Base-by-base conservation (phyloP, 2,113 vertebrate species). In the Saimiri boliviensis region DNA sequence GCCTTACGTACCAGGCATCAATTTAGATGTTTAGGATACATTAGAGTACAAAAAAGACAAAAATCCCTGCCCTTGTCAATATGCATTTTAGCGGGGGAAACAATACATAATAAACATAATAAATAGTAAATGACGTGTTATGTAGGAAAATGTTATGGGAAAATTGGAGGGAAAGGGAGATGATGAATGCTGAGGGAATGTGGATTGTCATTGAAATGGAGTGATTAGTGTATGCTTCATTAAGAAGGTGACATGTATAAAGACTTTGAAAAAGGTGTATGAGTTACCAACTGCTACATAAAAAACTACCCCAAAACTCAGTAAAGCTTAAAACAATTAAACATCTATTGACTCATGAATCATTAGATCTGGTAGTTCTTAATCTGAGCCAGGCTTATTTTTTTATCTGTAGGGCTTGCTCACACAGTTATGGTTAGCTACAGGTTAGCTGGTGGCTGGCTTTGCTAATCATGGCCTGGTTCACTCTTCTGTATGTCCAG, bases 281-380 rank as follows among this genome's bases (percentile, higher is more conserved):
- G 40, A 79, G 3, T 90, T 95, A 49, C 73, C 63, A 94, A 45
- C 60, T 92, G 5, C 21, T 92, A 4, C 25, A 70, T 89, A 77
- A 60, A 45, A 97, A 74, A 60, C 54, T 66, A 27, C 37, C 32
- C 52, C 21, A n/a, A 82, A 92, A 83, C 45, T 96, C 56, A 86
- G 6, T 87, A 54, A n/a, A n/a, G 35, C 81, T 95, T 89, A 83
- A 86, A 77, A 86, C 45, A 91, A 21, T 90, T 91, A 81, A 94
- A 70, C 35, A 32, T 71, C 82, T 89, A 20, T 94, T 42, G 37
- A 23, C 74, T 92, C 8, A 30, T 70, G 52, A 92, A 30, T 71
- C 16, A 25, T 3, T 73, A 85, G 73, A 25, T 58, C 40, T 84
- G 7, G 35, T 93, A 63, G 8, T 21, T 68, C 49, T 73, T 94